Base-by-base conservation (phyloP, 2,797 vertebrate genomes). In the Lophotriccus pileatus region DNA sequence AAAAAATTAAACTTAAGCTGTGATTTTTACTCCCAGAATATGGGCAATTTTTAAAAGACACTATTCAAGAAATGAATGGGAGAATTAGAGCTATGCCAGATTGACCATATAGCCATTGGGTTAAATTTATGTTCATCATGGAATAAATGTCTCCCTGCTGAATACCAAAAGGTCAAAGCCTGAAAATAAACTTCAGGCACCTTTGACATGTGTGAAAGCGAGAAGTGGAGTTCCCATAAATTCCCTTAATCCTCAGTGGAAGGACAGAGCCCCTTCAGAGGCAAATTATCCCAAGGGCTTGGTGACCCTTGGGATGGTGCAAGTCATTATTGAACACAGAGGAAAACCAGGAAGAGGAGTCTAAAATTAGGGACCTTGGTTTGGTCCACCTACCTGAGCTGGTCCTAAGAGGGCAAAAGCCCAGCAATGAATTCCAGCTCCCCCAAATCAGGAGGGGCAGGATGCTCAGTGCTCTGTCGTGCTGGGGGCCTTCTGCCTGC, bases 171-270 rank as follows among this genome's bases (percentile, higher is more conserved):
- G 39, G 49, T 60, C 37, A 68, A 70, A 78, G 73, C 32, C 66
- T 73, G 76, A 89, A 95, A 92, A 93, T 86, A 76, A 81, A 86
- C 77, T 87, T 93, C 43, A 88, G 47, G 59, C 19, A 56, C 52
- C 67, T 88, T 14, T 14, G 7, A 69, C 3, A 14, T 0, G 3
- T 21, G 64, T 67, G 52, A 69, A 84, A 87, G 28, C 0, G 0
- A 74, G 30, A 12, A 72, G 32, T 23, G 15, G 56, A 52, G 34
- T 12, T 84, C 39, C 49, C 32, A 59, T 50, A 36, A 81, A 70
- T 49, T 53, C 18, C n/a, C 19, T 37, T 68, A 58, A 60, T 52
- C 22, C 18, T 55, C 25, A 44, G 20, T 14, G n/a, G 30, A 84
- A 87, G 20, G 15, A 53, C 34, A 77, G 28, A 11, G 2, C 14